Evolutionary conservation across 2,888 invertebrate genomes (phyloP).

Genomic region (Acrobeloides nanus): DNA sequence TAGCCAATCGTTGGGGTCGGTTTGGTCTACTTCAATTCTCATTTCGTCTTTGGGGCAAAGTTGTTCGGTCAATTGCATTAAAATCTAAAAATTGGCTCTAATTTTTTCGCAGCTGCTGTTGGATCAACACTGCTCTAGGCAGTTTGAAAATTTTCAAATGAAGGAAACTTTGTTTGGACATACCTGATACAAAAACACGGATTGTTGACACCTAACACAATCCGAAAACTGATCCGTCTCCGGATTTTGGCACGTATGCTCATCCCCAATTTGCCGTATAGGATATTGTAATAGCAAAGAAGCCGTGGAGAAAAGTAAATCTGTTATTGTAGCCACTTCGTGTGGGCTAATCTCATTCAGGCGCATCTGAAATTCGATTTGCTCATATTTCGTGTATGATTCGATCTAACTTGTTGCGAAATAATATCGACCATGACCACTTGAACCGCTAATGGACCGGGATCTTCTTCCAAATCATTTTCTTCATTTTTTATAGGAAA

Average conservation of each 20-base stretch:
- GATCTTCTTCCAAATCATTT: conserved; percentile 40
- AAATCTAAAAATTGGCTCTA: conserved; percentile 9
- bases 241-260: conserved; percentile 56
- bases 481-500: conserved; percentile 28
- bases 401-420: conserved; percentile 72
- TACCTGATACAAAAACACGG: conserved; percentile 79
- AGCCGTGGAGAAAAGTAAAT: conserved; percentile 37
- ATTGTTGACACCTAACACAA: conserved; percentile 81
- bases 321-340: conserved; percentile 55
- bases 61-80: conserved; percentile 53
- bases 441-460: conserved; percentile 59
- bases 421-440: conserved; percentile 90
- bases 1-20: conserved; percentile 22
- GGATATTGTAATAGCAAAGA: conserved; percentile 36
- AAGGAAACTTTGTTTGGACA: neutral
- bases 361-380: conserved; percentile 63
- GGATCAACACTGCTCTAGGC: no score
- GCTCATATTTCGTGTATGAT: neutral
- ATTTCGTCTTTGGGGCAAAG: conserved; percentile 43
- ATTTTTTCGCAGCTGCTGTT: conserved; percentile 1
- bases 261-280: conserved; percentile 11
- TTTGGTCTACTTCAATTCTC: conserved; percentile 29
- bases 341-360: conserved; percentile 75
- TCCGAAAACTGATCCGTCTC: conserved; percentile 61
- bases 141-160: no score